Evolutionary conservation across 2,888 invertebrate genomes (phyloP), one percentile per base, ranked within the genome.

Genomic region (Latrodectus hesperus): DNA sequence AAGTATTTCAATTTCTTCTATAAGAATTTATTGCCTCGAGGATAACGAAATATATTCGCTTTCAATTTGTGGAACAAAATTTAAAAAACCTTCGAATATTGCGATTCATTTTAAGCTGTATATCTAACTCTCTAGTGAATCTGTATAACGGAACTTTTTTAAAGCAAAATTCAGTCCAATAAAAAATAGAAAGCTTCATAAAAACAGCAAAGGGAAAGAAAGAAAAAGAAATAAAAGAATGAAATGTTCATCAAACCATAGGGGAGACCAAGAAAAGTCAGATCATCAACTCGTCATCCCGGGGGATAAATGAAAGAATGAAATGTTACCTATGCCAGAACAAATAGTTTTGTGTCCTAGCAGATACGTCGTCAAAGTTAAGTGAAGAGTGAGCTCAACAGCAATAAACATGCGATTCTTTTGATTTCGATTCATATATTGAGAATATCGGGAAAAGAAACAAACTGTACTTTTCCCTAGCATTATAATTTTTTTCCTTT

Each of bases 241-340:
- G 17, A 73, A 67, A 12, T 22, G 68, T 67, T 53, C 68, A 67
- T 72, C 51, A 49, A n/a, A n/a, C 64, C 81, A 81, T 73, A 22
- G 73, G 73, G 81, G 81, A 81, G 22, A 65, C 22, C 22, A 53
- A 73, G 73, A 73, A 73, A 60, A 65, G 55, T 64, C 81, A 65
- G n/a, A 65, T 81, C 78, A 81, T 81, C 81, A 73, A 53, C 81
- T 73, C 73, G 65, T 73, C 81, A 51, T 67, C 81, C 73, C 81
- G 26, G 51, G 73, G 73, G 81, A 81, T 51, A 38, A 17, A 81
- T 73, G 73, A 73, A 67, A 81, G 72, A 81, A 81, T 73, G 64
- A 73, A 81, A 73, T 52, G 51, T 67, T 70, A 60, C 73, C 73
- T 65, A n/a, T 52, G 12, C 67, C 65, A 10, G 51, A 16, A 81